Conservation (phyloP, 2,888 invertebrate genomes). For the Nemoura dubitans region DNA sequence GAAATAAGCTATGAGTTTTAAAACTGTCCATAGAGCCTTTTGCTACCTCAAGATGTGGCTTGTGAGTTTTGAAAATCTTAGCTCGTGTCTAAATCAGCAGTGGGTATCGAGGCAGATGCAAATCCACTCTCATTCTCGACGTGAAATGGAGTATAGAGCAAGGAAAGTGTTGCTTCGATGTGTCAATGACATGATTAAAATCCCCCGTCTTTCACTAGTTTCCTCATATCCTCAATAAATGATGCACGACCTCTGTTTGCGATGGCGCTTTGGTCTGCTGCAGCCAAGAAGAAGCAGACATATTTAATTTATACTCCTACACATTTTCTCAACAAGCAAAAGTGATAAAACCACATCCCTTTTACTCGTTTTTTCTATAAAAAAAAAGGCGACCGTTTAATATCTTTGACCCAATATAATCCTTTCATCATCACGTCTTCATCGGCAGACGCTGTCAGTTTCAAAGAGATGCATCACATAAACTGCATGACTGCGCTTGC, state of each 20-base stretch:
- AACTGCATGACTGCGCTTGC: neutral
- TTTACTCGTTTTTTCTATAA: no score
- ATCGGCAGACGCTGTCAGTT: neutral
- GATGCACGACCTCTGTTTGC: neutral
- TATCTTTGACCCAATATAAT: neutral
- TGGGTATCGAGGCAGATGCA: no score
- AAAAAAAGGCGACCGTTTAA: neutral
- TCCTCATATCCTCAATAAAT: neutral
- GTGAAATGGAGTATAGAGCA: no score
- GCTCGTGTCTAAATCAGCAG: no score
- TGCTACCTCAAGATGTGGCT: no score
- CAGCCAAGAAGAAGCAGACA: neutral
- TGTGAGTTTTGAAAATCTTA: no score
- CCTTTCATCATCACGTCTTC: neutral
- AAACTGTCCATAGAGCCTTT: no score
- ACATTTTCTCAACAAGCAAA: neutral
- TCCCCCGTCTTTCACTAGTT: no score
- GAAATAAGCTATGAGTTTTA: no score
- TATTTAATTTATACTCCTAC: neutral
- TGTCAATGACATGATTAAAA: neutral
- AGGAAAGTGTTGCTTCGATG: neutral
- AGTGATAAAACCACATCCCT: neutral
- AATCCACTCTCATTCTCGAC: no score
- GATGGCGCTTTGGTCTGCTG: neutral
- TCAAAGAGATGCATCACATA: neutral